A percentile compares a stretch with the other conserved stretches of the same genome.
These are phyloP conservation scores for Charina bottae DNA, from an alignment of 2,113 vertebrate genomes.

Conservation along the genomic window DNA sequence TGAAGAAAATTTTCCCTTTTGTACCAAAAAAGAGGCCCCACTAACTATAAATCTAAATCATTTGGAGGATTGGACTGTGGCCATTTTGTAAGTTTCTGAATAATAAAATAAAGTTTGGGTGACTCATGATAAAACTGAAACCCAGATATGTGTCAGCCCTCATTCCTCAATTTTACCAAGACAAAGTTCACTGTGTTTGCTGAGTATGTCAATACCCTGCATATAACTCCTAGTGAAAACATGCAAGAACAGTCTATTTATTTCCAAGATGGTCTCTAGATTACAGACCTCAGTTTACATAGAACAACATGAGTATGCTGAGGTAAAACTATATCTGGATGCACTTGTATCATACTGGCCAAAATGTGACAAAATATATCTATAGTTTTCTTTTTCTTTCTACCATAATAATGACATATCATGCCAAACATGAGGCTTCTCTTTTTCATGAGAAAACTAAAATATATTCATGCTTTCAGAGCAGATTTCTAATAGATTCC, in stretches of 20 bases:
- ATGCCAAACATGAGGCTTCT: not conserved
- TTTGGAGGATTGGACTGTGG: not conserved
- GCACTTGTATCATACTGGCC: not conserved
- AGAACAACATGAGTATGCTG: not conserved
- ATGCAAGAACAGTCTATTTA: not conserved
- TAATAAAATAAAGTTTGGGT: not conserved
- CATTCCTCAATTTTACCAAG: not conserved
- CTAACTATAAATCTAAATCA: not conserved
- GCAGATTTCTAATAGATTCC: slow-evolving; percentile 23
- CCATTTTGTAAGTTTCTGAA: not conserved
- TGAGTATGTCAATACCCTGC: not conserved
- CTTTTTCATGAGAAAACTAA: slow-evolving; percentile 1
- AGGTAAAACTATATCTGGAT: not conserved
- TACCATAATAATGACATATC: not conserved
- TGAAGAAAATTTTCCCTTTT: not conserved
- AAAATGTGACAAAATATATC: not conserved
- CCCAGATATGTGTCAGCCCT: not conserved
- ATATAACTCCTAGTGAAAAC: not conserved
- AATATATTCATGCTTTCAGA: slow-evolving; percentile 7
- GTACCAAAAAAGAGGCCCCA: not conserved
- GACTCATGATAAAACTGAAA: not conserved
- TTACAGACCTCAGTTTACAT: not conserved
- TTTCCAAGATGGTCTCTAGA: not conserved
- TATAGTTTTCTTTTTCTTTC: slow-evolving; percentile 15
- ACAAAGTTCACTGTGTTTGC: not conserved